phyloP scores from a whole-genome alignment of 2,888 invertebrate genomes.

The Resseliella maxima region DNA sequence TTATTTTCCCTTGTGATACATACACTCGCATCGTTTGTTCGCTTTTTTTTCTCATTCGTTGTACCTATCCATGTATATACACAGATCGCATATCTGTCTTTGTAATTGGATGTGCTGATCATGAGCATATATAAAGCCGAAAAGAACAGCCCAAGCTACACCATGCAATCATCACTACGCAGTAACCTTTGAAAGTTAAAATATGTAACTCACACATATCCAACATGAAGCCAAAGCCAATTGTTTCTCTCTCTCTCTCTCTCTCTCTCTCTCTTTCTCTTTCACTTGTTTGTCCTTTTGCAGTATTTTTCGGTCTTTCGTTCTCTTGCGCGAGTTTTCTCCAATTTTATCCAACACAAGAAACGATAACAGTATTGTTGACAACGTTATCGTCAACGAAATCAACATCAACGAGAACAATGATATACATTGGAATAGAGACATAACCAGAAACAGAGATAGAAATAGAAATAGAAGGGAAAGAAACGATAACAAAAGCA shows the following conservation, averaged over 20 bases:
- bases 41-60: too few species aligned
- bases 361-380: too few species aligned
- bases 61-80: too few species aligned
- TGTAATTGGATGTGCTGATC: neutral
- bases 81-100: constrained; percentile 19
- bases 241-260: neutral
- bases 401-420: neutral
- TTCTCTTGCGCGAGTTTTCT: too few species aligned
- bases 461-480: too few species aligned
- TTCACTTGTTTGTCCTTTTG: too few species aligned
- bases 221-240: neutral
- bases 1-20: neutral
- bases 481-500: too few species aligned
- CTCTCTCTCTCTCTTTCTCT: neutral
- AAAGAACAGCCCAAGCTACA: neutral
- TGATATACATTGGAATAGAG: neutral
- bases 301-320: too few species aligned
- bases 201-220: constrained; percentile 20
- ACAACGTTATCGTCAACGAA: too few species aligned
- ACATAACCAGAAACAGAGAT: too few species aligned
- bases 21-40: neutral
- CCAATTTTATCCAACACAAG: too few species aligned
- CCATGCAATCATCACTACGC: neutral
- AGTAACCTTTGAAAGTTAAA: constrained; percentile 10
- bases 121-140: constrained; percentile 6